These are phyloP conservation scores for Chrysogorgia sp. DNA, from an alignment of 92 coral and sea anemone genomes.

Conservation along the genomic window DNA sequence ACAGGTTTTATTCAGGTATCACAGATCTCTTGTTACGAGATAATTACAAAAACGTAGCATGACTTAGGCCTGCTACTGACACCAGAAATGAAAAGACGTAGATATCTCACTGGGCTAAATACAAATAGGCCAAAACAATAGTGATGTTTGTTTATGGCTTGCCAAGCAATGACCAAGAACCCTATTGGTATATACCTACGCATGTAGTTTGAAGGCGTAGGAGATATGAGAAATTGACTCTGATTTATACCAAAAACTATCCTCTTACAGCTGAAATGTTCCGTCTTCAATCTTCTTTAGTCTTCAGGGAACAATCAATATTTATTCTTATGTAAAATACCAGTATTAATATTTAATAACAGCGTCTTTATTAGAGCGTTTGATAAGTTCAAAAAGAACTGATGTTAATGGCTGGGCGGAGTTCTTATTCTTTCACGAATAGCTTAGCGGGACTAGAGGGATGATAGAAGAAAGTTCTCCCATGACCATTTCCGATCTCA, in stretches of 20 bases:
- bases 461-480: constrained; percentile 29
- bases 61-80: constrained; percentile 34
- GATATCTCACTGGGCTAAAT: constrained; percentile 14
- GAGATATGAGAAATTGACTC: too few relatives aligned
- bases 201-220: too few relatives aligned
- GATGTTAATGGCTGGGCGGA: constrained; percentile 49
- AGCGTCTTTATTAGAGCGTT: constrained; percentile 27
- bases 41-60: constrained; percentile 42
- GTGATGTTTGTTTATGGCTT: not conserved
- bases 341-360: constrained; percentile 39
- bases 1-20: constrained; percentile 28
- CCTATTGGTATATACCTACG: not conserved
- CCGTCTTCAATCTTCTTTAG: not conserved
- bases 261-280: too few relatives aligned
- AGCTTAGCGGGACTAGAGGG: constrained; percentile 46
- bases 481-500: constrained; percentile 44
- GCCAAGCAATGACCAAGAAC: not conserved
- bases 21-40: constrained; percentile 34
- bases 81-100: constrained; percentile 26
- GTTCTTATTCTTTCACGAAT: constrained; percentile 40
- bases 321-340: constrained; percentile 2
- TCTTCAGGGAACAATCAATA: constrained; percentile 3
- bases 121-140: constrained; percentile 17
- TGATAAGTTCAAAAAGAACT: constrained; percentile 33
- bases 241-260: too few relatives aligned